Conservation (phyloP, 2,113 vertebrate genomes). For the Glaucomys volans region DNA sequence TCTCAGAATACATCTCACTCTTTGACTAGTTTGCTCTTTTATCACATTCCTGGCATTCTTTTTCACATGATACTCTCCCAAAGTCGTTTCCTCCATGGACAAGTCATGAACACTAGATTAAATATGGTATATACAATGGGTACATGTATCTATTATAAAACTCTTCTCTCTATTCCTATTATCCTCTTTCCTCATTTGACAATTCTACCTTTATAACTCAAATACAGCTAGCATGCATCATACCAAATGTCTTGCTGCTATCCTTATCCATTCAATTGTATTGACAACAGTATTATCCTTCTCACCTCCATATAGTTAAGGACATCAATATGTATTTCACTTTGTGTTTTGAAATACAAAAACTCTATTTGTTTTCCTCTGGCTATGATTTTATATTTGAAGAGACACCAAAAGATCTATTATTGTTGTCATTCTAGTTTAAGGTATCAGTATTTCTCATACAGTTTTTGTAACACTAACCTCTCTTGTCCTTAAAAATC, state of each 20-base stretch:
- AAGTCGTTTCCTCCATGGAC: not conserved
- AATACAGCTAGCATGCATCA: too few species aligned
- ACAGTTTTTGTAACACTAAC: not conserved
- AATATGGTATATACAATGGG: not conserved
- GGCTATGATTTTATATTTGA: not conserved
- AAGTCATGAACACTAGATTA: not conserved
- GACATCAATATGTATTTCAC: not conserved
- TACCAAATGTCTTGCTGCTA: not conserved
- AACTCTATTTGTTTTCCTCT: not conserved
- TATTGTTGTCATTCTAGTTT: not conserved
- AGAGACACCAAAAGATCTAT: not conserved
- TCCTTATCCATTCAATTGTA: not conserved
- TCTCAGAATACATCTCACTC: not conserved
- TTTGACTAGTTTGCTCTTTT: not conserved
- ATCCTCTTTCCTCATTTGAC: not conserved
- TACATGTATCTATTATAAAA: not conserved
- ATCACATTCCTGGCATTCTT: not conserved
- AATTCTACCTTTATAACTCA: not conserved
- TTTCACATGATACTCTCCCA: not conserved
- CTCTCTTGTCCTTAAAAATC: not conserved
- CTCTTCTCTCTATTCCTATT: not conserved
- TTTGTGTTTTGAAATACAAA: not conserved
- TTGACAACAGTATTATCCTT: accelerated
- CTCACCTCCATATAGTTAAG: not conserved
- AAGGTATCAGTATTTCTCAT: not conserved